phyloP scores from a whole-genome alignment of 2,888 invertebrate species.

The Calameuta filiformis region DNA sequence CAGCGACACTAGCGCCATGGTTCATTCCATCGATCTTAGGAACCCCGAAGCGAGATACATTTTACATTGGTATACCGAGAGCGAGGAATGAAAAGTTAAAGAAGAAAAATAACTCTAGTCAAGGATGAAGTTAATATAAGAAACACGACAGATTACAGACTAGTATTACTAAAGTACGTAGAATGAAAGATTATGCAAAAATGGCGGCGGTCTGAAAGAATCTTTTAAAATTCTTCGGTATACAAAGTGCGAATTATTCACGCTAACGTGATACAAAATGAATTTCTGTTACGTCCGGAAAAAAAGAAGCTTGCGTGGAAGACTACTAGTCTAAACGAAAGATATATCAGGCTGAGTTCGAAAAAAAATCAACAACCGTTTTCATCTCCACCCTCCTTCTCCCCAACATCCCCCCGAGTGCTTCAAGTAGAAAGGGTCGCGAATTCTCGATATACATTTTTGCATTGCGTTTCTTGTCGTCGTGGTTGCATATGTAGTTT shows the following conservation, averaged over 20 bases:
- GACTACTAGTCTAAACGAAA: slow-evolving; percentile 29
- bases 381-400: not conserved
- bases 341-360: slow-evolving; percentile 1
- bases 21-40: not conserved
- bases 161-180: not conserved
- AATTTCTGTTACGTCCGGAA: not conserved
- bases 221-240: not conserved
- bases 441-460: not conserved
- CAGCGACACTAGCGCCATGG: not conserved
- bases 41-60: not conserved
- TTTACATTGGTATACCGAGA: not conserved
- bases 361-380: not conserved
- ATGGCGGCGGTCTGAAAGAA: not conserved
- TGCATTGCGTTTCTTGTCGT: not conserved
- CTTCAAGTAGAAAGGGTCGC: not conserved
- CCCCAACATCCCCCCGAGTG: not conserved
- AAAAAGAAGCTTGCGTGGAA: slow-evolving; percentile 19
- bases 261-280: not conserved
- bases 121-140: not conserved
- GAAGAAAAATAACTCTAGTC: not conserved
- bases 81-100: not conserved
- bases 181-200: not conserved
- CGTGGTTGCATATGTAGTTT: not conserved
- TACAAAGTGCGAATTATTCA: not conserved
- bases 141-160: not conserved